Percentiles rank a stretch among this genome's conserved stretches.
Evolutionary conservation across 2,888 invertebrate genomes (phyloP).

Genomic region (Acholoe squamosa): DNA sequence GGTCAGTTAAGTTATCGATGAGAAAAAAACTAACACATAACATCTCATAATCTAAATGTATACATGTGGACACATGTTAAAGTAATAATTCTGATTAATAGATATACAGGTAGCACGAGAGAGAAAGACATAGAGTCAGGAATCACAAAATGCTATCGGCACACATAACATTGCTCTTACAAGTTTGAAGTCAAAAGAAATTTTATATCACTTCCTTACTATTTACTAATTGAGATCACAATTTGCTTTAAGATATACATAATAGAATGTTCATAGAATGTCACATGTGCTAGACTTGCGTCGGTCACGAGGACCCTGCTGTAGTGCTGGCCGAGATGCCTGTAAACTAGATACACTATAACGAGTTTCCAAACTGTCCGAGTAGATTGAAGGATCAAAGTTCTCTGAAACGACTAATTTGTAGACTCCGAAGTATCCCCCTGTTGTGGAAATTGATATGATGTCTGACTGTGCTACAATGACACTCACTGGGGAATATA

Average conservation of each 20-base stretch:
- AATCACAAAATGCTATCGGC: background rate
- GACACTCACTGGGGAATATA: conserved; percentile 40
- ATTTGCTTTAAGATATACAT: background rate
- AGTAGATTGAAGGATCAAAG: conserved; percentile 50
- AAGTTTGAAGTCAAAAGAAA: background rate
- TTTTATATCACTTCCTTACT: background rate
- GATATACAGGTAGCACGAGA: background rate
- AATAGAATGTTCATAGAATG: conserved; percentile 13
- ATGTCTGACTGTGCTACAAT: conserved; percentile 47
- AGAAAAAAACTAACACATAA: no score
- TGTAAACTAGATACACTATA: conserved; percentile 52
- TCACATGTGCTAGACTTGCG: conserved; percentile 19
- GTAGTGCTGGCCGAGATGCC: background rate
- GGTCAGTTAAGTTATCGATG: no score
- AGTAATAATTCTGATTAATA: background rate
- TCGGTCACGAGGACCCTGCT: background rate
- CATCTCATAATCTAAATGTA: background rate
- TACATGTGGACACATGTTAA: background rate
- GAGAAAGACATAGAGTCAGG: background rate
- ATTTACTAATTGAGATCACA: background rate
- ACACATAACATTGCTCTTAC: background rate
- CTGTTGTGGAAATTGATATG: conserved; percentile 44
- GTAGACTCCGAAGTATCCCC: conserved; percentile 47
- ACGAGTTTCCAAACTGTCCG: conserved; percentile 52
- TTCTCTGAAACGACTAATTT: conserved; percentile 35